Conservation (phyloP, 2,888 invertebrate species). For the Andrena bucephala region DNA sequence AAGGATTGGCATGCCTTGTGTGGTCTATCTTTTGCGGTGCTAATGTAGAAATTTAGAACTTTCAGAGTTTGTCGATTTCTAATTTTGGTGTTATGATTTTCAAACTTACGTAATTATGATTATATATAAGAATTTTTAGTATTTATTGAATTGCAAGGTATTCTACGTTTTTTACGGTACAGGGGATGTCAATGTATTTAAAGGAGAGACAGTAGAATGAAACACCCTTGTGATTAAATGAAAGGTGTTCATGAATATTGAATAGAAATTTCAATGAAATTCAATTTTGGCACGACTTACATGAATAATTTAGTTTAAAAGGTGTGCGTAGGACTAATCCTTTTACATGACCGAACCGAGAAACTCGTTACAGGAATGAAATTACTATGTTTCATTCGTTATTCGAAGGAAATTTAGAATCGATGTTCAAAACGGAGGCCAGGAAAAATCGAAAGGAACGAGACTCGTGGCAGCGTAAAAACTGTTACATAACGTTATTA, state of each 20-base stretch:
- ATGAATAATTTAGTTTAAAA: not conserved
- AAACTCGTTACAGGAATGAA: not conserved
- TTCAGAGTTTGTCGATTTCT: too few species aligned
- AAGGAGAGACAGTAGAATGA: not conserved
- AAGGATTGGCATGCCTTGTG: too few species aligned
- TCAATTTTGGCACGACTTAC: not conserved
- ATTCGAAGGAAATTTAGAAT: not conserved
- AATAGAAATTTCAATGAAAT: conserved; percentile 2
- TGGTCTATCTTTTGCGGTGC: too few species aligned
- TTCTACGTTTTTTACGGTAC: not conserved
- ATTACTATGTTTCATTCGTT: not conserved
- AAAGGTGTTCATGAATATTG: not conserved
- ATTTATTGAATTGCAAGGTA: not conserved
- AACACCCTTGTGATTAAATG: not conserved
- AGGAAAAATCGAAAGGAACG: not conserved
- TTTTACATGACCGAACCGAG: not conserved
- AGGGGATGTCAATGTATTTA: not conserved
- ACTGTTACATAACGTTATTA: conserved; percentile 18
- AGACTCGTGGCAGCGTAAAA: conserved; percentile 6
- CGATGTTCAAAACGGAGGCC: not conserved
- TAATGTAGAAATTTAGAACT: too few species aligned
- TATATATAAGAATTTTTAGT: not conserved
- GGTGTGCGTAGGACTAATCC: not conserved
- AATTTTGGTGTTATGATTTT: too few species aligned
- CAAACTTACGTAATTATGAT: not conserved